A percentile compares a stretch with the other conserved stretches of the same genome.
Conservation (phyloP, 2,888 invertebrate genomes). For the Cantharis lateralis region DNA sequence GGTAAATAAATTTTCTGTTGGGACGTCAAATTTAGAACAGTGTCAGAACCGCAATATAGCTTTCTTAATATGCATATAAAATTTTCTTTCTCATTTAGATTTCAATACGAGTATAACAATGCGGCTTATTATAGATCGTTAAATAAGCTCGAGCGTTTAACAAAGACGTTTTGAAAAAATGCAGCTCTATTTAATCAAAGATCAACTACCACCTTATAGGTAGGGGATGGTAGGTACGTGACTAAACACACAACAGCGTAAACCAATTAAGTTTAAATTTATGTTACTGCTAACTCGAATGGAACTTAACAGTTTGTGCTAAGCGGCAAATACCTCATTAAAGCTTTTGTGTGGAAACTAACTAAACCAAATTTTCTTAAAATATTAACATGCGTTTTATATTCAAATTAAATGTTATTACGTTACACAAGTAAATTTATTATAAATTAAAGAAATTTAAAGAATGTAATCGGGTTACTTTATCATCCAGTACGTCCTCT, state of each 20-base stretch:
- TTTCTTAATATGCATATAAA: background rate
- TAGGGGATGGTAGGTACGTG: slow-evolving; percentile 7
- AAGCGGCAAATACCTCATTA: slow-evolving; percentile 2
- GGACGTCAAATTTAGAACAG: background rate
- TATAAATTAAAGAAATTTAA: background rate
- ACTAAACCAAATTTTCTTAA: background rate
- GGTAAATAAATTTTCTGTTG: background rate
- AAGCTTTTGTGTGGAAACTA: slow-evolving; percentile 6
- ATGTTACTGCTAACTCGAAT: slow-evolving; percentile 7
- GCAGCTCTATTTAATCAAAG: background rate
- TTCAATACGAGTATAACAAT: background rate
- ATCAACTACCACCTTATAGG: slow-evolving; percentile 4
- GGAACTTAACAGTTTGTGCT: slow-evolving; percentile 1
- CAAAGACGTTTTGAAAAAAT: background rate
- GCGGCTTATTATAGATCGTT: background rate
- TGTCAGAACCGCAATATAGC: background rate
- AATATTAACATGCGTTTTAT: background rate
- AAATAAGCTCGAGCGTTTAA: background rate
- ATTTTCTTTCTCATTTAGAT: background rate
- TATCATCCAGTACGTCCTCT: background rate
- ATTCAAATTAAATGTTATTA: background rate
- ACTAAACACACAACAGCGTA: slow-evolving; percentile 7
- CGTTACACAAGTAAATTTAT: background rate
- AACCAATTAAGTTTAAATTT: slow-evolving; percentile 11
- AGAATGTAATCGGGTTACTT: background rate